Base-by-base conservation (phyloP, 2,888 invertebrate genomes). In the Fissipunctia ypsillon region DNA sequence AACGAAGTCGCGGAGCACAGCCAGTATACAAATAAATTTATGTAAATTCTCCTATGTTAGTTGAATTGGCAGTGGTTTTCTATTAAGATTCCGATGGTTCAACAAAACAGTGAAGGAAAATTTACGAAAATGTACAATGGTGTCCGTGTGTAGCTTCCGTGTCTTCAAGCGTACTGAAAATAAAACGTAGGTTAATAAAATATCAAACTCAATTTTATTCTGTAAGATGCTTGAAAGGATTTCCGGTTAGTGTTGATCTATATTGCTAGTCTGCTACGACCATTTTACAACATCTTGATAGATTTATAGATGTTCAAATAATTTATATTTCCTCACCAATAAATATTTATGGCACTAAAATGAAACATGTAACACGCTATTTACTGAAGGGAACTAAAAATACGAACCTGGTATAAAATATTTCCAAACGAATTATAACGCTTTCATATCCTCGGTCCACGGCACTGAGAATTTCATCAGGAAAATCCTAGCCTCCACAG, bases 261-360 rank as follows among this genome's bases (percentile, higher is more conserved):
- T 60, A n/a, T 59, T 45, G 60, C n/a, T 80, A 54, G 68, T 67
- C 41, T 43, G 56, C 69, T 67, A 57, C 75, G 75, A 59, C 28
- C 28, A 54, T 83, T 83, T 83, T 68, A 80, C 67, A 70, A 74
- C 75, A 31, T 57, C 69, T 38, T 75, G 81, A 83, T 64, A 80
- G 80, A 83, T 70, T 80, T 75, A 80, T 80, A 52, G 76, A 70
- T 73, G 63, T 79, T 67, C 57, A 70, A 75, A 84, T 80, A 65
- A 81, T 75, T 83, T 70, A 70, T 75, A 68, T 38, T 75, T 83
- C 80, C 76, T 57, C 35, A 61, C 43, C 45, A 61, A 70, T 60
- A 78, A 59, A 69, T 73, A 61, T 68, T 56, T 60, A 28, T 83
- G 35, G 64, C 22, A 67, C 54, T 56, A 60, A 76, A 69, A 77